These are phyloP conservation scores for Calidris pugnax DNA, from an alignment of 2,113 vertebrate genomes.

Conservation along the genomic window DNA sequence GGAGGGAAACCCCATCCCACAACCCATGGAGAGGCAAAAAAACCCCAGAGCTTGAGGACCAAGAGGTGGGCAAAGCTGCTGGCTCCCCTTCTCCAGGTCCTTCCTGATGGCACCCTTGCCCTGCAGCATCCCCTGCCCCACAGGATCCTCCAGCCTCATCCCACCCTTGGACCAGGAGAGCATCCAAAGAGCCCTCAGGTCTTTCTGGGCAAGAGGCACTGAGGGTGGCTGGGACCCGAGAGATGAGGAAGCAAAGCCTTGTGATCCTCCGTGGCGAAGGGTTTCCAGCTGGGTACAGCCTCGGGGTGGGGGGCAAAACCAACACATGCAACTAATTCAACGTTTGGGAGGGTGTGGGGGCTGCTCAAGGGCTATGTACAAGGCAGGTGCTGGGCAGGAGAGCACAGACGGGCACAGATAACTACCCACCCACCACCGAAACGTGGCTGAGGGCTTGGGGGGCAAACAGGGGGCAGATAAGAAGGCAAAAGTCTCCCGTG, in stretches of 20 bases:
- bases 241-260: neutral
- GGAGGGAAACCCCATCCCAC: neutral
- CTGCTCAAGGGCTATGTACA: constrained; percentile 29
- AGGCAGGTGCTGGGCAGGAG: neutral
- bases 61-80: neutral
- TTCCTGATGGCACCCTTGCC: neutral
- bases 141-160: neutral
- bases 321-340: constrained; percentile 17
- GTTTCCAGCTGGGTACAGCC: neutral
- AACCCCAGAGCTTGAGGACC: neutral
- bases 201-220: neutral
- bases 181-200: neutral
- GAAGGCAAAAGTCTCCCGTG: neutral
- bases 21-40: neutral
- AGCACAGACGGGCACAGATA: neutral
- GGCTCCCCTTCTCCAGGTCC: neutral
- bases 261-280: neutral
- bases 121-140: neutral
- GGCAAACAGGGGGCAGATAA: neutral
- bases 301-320: neutral
- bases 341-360: neutral
- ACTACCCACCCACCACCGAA: neutral
- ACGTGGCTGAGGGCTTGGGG: neutral
- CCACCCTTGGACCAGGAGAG: neutral
- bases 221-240: neutral